Conservation (phyloP, 2,888 invertebrate species). For the Eulithis prunata region DNA sequence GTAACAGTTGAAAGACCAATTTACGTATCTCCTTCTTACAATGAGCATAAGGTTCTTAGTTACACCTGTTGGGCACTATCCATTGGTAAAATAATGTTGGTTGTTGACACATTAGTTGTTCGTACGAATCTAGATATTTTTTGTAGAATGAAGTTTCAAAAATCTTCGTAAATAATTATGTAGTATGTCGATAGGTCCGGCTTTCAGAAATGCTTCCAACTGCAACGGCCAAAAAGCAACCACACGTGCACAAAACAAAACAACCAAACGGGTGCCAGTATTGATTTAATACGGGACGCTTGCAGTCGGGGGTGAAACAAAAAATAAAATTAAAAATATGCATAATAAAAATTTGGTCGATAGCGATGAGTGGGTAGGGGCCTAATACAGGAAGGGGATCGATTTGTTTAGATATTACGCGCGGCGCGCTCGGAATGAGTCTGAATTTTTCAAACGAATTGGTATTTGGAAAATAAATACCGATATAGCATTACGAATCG, state of each 20-base stretch:
- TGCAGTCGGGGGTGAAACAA: conserved; percentile 63
- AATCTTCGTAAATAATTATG: too few species aligned
- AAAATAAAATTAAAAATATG: conserved; percentile 82
- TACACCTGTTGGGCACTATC: too few species aligned
- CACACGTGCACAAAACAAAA: conserved; percentile 38
- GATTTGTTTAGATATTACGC: conserved; percentile 51
- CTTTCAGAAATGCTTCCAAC: conserved; percentile 3
- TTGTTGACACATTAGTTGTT: too few species aligned
- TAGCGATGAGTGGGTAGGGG: conserved; percentile 58
- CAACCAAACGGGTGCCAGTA: conserved; percentile 47
- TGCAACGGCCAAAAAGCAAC: conserved; percentile 31
- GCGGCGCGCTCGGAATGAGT: conserved; percentile 13
- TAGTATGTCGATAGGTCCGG: not conserved
- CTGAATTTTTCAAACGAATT: too few species aligned
- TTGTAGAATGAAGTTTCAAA: too few species aligned
- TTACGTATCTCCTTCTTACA: too few species aligned
- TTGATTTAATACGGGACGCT: conserved; percentile 47
- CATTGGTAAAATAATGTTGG: too few species aligned
- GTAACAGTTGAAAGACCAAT: too few species aligned
- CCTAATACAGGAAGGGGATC: conserved; percentile 61
- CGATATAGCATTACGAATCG: too few species aligned
- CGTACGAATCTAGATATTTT: too few species aligned
- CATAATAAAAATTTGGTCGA: conserved; percentile 80
- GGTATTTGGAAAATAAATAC: too few species aligned
- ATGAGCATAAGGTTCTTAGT: too few species aligned